Conservation (phyloP, 2,888 invertebrate genomes). For the Drosophila mettleri region DNA sequence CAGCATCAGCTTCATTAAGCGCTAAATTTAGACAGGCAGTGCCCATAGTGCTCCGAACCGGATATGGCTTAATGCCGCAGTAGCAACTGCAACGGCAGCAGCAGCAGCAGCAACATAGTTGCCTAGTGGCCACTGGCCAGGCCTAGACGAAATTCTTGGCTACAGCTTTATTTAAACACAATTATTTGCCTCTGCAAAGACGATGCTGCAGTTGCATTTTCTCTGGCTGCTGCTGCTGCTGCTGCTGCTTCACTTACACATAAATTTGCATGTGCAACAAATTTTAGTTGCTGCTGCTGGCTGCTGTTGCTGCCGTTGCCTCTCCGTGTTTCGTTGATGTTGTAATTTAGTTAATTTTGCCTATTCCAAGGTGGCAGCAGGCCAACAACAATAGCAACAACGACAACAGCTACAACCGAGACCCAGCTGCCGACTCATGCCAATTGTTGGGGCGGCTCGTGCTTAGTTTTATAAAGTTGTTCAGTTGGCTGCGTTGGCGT, state of each 20-base stretch:
- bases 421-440: slow-evolving; percentile 56
- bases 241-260: slow-evolving; percentile 76
- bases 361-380: slow-evolving; percentile 80
- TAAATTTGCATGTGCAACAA: slow-evolving; percentile 83
- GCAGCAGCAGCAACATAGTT: slow-evolving; percentile 34
- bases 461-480: slow-evolving; percentile 72
- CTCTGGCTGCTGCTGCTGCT: slow-evolving; percentile 34
- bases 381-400: slow-evolving; percentile 54
- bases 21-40: slow-evolving; percentile 76
- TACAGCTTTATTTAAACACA: slow-evolving; percentile 79
- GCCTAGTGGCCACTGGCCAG: slow-evolving; percentile 37
- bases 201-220: slow-evolving; percentile 33
- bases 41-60: slow-evolving; percentile 77
- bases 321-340: slow-evolving; percentile 61
- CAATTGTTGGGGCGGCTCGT: slow-evolving; percentile 54
- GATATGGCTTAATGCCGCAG: slow-evolving; percentile 81
- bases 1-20: slow-evolving; percentile 74
- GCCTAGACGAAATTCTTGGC: slow-evolving; percentile 57
- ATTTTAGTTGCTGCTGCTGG: slow-evolving; percentile 50
- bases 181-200: slow-evolving; percentile 65
- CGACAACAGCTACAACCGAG: slow-evolving; percentile 24
- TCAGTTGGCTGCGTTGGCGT: slow-evolving; percentile 70
- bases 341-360: slow-evolving; percentile 81
- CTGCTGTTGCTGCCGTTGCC: slow-evolving; percentile 26
- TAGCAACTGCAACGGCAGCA: slow-evolving; percentile 41